Evolutionary conservation across 2,888 invertebrate genomes (phyloP).

Genomic region (Thecophora atra): DNA sequence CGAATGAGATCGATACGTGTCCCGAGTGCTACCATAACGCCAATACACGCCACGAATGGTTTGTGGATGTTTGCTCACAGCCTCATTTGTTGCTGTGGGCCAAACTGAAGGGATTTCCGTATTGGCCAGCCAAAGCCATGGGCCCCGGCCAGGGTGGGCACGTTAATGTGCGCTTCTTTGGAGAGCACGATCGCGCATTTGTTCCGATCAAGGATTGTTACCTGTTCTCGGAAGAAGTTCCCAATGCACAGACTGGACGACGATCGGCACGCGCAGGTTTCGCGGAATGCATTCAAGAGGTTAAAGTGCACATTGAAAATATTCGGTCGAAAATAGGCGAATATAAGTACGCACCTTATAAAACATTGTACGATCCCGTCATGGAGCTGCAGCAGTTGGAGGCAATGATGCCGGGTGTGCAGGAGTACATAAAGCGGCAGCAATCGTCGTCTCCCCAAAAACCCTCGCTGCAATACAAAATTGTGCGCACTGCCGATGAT

Average conservation of each 20-base stretch:
- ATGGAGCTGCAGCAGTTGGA: slow-evolving; percentile 73
- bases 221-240: slow-evolving; percentile 81
- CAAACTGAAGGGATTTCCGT: slow-evolving; percentile 94
- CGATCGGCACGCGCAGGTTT: slow-evolving; percentile 65
- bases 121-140: slow-evolving; percentile 97
- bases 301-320: slow-evolving; percentile 79
- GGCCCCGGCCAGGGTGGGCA: slow-evolving; percentile 72
- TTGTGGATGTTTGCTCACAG: slow-evolving; percentile 88
- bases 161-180: slow-evolving; percentile 94
- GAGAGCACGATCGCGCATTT: slow-evolving; percentile 94
- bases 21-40: slow-evolving; percentile 91
- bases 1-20: slow-evolving; percentile 92
- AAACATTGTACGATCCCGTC: slow-evolving; percentile 74
- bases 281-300: slow-evolving; percentile 75
- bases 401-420: slow-evolving; percentile 71
- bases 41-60: slow-evolving; percentile 85
- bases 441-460: slow-evolving; percentile 52
- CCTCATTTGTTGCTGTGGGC: slow-evolving; percentile 96
- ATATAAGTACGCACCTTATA: slow-evolving; percentile 78
- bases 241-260: slow-evolving; percentile 67
- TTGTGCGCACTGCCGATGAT: slow-evolving; percentile 64
- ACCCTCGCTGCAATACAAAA: slow-evolving; percentile 64
- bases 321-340: slow-evolving; percentile 76
- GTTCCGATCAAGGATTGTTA: slow-evolving; percentile 85
- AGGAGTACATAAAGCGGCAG: slow-evolving; percentile 54